These are phyloP conservation scores for Smithornis capensis DNA, from an alignment of 2,113 vertebrate species.

Conservation along the genomic window DNA sequence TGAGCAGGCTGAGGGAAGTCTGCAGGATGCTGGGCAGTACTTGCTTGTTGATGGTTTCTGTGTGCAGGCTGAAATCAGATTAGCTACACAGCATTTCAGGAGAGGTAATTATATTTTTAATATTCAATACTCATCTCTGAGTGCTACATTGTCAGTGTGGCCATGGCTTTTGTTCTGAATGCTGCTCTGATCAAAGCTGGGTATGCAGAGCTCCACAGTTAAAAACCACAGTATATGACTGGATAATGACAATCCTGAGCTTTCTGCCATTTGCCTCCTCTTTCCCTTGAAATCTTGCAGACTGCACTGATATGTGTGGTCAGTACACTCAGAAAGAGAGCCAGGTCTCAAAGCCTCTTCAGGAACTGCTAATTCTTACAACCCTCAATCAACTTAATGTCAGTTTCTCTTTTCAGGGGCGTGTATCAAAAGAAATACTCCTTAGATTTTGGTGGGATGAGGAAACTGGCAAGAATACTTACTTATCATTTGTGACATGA, in stretches of 20 bases:
- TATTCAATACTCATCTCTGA: neutral
- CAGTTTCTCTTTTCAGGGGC: neutral
- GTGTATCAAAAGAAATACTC: neutral
- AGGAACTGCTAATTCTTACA: neutral
- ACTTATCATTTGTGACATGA: neutral
- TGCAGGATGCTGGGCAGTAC: neutral
- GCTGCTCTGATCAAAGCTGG: neutral
- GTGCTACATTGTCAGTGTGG: neutral
- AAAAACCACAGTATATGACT: neutral
- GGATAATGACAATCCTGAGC: neutral
- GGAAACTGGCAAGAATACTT: neutral
- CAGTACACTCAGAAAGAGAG: neutral
- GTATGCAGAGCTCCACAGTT: neutral
- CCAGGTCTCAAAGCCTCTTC: neutral
- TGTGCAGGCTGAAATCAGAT: neutral
- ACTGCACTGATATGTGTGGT: neutral
- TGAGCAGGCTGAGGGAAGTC: neutral
- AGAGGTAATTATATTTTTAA: neutral
- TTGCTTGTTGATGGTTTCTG: neutral
- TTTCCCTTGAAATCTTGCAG: neutral
- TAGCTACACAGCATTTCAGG: neutral
- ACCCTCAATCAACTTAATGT: neutral
- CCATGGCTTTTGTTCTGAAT: neutral
- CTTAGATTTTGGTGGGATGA: neutral
- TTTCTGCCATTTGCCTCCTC: neutral